Evolutionary conservation across 2,113 vertebrate species (phyloP), one percentile per base, ranked within the genome.

Genomic region (Pyxicephalus adspersus): DNA sequence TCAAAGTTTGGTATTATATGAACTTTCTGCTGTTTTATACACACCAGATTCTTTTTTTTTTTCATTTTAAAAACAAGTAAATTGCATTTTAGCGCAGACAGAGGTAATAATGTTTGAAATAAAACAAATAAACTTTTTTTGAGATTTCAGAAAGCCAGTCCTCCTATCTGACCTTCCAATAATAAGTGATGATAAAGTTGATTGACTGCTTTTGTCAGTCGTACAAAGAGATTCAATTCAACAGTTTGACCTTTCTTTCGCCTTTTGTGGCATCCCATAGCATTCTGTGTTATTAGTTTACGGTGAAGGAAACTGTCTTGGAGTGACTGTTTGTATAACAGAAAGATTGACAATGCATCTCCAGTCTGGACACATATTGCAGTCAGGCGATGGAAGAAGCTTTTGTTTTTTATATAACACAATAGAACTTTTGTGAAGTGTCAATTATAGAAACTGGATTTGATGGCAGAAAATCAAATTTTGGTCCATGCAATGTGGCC

Each of bases 221-320:
- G 74, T 73, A 84, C 70, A 73, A 83, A 77, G 75, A 88, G 85
- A 87, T 89, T 89, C 83, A 83, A 88, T 89, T 76, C 52, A 84
- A 87, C 83, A 54, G 85, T 83, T 85, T 90, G 86, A 89, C 88
- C 90, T 91, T 89, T 89, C 76, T 84, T 86, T 64, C 82, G 50
- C 61, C 64, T 78, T 85, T 68, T 63, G 34, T 79, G 78, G 76
- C 86, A 84, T 86, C 84, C 83, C 87, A 5, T 83, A 90, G 86
- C 90, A 88, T 85, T 55, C 29, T 9, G 18, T 11, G 28, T 31
- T 64, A 85, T 90, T 88, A 89, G 91, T 90, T 92, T 89, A 91
- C 84, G 90, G 89, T 66, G 29, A 55, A 67, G 29, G 63, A 28
- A 78, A 54, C 29, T 67, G 64, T 77, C 34, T 51, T 3, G 25